Percentiles rank a stretch among this genome's conserved stretches.
These are phyloP conservation scores for Alouatta palliata DNA, from an alignment of 2,113 vertebrate genomes.

Conservation along the genomic window DNA sequence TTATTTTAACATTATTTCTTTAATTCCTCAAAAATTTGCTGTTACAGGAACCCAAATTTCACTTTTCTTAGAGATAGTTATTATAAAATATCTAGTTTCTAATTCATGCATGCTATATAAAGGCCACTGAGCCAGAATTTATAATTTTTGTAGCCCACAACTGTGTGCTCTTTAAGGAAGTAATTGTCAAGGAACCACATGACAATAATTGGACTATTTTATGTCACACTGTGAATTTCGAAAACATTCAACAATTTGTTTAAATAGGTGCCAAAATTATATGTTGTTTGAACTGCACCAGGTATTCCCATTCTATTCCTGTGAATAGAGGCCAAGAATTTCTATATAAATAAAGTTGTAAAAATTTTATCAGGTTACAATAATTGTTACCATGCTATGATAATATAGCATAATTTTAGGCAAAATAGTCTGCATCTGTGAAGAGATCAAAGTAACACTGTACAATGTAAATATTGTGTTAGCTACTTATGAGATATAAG, in stretches of 20 bases:
- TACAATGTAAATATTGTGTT: background rate
- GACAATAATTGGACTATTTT: background rate
- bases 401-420: background rate
- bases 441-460: background rate
- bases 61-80: conserved; percentile 15
- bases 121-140: background rate
- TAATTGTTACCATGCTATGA: background rate
- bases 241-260: conserved; percentile 6
- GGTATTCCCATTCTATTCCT: background rate
- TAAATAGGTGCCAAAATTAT: background rate
- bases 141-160: background rate
- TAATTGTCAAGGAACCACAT: conserved; percentile 1
- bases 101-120: background rate
- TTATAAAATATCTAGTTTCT: conserved; percentile 12
- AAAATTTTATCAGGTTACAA: background rate
- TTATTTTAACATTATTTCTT: background rate
- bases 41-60: background rate
- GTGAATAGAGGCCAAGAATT: background rate
- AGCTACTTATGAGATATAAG: background rate
- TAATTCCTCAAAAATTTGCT: background rate
- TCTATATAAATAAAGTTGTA: background rate
- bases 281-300: background rate
- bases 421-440: background rate
- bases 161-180: background rate
- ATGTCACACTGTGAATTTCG: background rate